Conservation (phyloP, 2,113 vertebrate species). For the Ondatra zibethicus region DNA sequence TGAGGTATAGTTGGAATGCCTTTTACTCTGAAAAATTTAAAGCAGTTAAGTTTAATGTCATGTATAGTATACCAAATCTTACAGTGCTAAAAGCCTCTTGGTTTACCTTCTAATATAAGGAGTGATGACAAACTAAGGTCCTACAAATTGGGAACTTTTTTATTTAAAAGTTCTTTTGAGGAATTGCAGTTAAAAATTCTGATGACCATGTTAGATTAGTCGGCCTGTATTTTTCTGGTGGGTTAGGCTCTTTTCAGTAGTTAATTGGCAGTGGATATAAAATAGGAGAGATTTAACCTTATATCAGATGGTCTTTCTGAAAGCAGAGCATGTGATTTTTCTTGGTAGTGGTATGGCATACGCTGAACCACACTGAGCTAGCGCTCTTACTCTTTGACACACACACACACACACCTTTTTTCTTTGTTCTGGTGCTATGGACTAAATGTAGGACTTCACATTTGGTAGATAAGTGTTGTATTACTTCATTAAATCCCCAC, state of each 20-base stretch:
- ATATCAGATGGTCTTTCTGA: background rate
- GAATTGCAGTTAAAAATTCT: conserved; percentile 40
- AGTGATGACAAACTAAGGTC: background rate
- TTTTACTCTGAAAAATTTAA: conserved; percentile 7
- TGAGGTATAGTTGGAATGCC: background rate
- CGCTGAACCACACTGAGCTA: background rate
- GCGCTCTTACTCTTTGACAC: background rate
- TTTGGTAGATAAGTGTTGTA: background rate
- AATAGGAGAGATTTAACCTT: background rate
- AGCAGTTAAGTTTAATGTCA: background rate
- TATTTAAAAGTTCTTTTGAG: background rate
- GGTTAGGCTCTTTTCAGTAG: background rate
- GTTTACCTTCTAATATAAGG: conserved; percentile 44
- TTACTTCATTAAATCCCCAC: background rate
- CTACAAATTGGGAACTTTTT: background rate
- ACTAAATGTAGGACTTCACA: background rate
- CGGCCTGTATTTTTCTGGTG: background rate
- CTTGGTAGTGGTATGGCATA: background rate
- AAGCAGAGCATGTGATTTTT: background rate
- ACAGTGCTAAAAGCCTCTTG: conserved; percentile 1
- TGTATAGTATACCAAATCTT: background rate
- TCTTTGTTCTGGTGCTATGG: background rate
- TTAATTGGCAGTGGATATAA: background rate
- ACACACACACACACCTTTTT: too few species aligned
- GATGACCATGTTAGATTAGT: background rate